phyloP scores from a whole-genome alignment of 2,888 invertebrate genomes.

The Sepioteuthis lessoniana region DNA sequence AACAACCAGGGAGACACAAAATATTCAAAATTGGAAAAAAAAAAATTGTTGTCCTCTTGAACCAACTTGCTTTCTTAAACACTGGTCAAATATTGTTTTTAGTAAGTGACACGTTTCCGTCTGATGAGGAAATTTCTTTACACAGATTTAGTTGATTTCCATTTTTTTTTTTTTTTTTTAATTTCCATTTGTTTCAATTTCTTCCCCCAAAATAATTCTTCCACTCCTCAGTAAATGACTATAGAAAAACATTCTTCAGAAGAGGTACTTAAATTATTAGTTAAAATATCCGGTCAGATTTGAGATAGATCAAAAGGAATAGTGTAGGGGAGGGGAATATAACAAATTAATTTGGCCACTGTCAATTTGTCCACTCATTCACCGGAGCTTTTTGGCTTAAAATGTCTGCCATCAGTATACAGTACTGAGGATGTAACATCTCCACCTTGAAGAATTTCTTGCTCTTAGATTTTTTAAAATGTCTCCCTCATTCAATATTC shows the following conservation, averaged over 20 bases:
- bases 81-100: conserved; percentile 12
- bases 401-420: neutral
- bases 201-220: neutral
- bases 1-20: conserved; percentile 8
- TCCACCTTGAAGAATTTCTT: neutral
- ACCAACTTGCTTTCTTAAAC: conserved; percentile 9
- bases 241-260: neutral
- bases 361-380: conserved; percentile 33
- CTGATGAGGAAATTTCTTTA: neutral
- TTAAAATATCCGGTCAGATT: neutral
- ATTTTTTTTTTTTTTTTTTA: neutral
- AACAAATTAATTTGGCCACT: neutral
- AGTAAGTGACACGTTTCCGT: conserved; percentile 33
- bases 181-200: too few species aligned
- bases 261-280: neutral
- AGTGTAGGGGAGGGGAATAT: neutral
- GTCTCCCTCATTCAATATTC: conserved; percentile 11
- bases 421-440: neutral
- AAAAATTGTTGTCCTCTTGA: neutral
- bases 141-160: neutral
- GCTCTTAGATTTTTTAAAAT: neutral
- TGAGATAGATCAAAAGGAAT: neutral
- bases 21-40: conserved; percentile 18
- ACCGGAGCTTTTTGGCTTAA: neutral
- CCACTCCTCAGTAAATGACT: neutral